phyloP scores from a whole-genome alignment of 2,888 invertebrate species.

The Coleophora deauratella region DNA sequence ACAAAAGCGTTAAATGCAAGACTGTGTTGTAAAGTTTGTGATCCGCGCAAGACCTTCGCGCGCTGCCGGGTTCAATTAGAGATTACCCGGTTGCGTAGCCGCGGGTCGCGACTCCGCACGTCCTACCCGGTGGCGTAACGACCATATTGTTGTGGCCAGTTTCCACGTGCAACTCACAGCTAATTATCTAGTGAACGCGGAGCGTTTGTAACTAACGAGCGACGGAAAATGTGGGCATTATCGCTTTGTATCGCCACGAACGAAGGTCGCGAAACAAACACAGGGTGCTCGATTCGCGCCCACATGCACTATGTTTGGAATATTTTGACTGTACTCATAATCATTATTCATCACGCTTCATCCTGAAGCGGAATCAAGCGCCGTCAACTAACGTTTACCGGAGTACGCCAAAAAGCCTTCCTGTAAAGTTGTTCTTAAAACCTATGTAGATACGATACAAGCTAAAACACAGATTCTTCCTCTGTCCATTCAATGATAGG shows the following conservation, averaged over 20 bases:
- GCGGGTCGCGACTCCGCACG: conserved; percentile 53
- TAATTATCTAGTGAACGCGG: conserved; percentile 42
- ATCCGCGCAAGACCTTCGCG: conserved; percentile 41
- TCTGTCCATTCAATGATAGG: too few relatives aligned
- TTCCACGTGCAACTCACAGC: conserved; percentile 43
- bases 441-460: too few relatives aligned
- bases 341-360: too few relatives aligned
- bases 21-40: conserved; percentile 24
- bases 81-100: conserved; percentile 46
- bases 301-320: conserved; percentile 4
- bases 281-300: conserved; percentile 4
- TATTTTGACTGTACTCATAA: background rate
- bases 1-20: conserved; percentile 9
- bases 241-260: conserved; percentile 29
- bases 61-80: conserved; percentile 52
- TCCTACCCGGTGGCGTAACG: conserved; percentile 41
- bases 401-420: too few relatives aligned
- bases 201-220: conserved; percentile 24
- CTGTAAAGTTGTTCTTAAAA: too few relatives aligned
- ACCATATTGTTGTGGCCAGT: conserved; percentile 42
- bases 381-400: too few relatives aligned
- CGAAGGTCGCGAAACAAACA: conserved; percentile 8
- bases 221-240: conserved; percentile 45
- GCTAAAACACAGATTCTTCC: too few relatives aligned
- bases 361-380: too few relatives aligned